These are phyloP conservation scores for Masticophis lateralis DNA, from an alignment of 2,797 vertebrate species.

Conservation along the genomic window DNA sequence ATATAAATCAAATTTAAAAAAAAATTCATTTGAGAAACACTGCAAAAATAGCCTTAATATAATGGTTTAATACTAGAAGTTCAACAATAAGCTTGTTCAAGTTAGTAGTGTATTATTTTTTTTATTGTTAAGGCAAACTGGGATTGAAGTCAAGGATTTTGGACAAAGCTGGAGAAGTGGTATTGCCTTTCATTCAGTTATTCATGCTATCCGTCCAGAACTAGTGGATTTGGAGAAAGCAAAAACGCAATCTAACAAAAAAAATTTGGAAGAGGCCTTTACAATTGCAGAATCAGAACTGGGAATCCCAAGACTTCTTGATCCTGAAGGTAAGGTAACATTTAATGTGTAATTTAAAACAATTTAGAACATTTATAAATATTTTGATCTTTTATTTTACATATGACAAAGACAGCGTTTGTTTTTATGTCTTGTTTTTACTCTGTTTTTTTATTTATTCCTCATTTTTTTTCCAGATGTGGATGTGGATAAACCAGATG, in stretches of 20 bases:
- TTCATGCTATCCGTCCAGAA: constrained; percentile 88
- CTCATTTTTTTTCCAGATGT: constrained; percentile 79
- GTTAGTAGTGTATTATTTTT: constrained; percentile 19
- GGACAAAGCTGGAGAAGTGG: constrained; percentile 95
- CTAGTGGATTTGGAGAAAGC: constrained; percentile 88
- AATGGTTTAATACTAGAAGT: background rate
- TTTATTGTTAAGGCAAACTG: constrained; percentile 74
- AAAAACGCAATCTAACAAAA: constrained; percentile 80
- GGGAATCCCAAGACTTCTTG: constrained; percentile 91
- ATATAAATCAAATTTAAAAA: too few species aligned
- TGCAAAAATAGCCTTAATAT: background rate
- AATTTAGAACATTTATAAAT: background rate
- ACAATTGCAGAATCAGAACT: constrained; percentile 87
- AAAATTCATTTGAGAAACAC: background rate
- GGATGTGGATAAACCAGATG: constrained; percentile 97
- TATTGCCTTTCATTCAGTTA: constrained; percentile 89
- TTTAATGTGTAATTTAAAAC: background rate
- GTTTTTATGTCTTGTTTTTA: background rate
- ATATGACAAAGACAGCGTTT: background rate
- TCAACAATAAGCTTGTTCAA: background rate
- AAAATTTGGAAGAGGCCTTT: constrained; percentile 94
- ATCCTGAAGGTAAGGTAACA: constrained; percentile 86
- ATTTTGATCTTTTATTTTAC: background rate
- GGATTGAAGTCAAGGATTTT: constrained; percentile 93
- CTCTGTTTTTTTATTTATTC: background rate